phyloP scores from a whole-genome alignment of 2,888 invertebrate species.

The Amphipyra tragopoginis region DNA sequence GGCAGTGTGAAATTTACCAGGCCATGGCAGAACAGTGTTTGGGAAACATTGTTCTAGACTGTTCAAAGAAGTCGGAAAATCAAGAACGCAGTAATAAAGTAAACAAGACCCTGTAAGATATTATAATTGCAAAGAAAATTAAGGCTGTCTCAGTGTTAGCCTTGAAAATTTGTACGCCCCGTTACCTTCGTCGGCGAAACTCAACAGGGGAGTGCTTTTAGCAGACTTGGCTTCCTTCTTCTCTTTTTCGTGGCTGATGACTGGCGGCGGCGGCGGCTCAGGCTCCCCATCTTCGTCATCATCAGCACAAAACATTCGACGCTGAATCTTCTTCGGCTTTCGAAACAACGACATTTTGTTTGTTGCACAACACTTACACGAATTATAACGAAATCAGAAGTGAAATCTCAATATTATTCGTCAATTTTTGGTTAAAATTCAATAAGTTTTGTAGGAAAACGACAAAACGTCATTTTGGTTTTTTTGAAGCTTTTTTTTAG shows the following conservation, averaged over 20 bases:
- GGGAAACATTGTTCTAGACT: not conserved
- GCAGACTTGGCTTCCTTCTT: slow-evolving; percentile 86
- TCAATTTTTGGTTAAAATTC: no score
- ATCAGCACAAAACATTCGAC: slow-evolving; percentile 93
- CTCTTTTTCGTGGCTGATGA: slow-evolving; percentile 78
- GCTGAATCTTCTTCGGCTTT: slow-evolving; percentile 96
- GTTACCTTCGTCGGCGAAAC: slow-evolving; percentile 94
- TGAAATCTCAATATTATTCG: no score
- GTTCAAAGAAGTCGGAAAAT: not conserved
- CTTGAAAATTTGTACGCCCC: slow-evolving; percentile 17
- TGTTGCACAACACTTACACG: slow-evolving; percentile 22
- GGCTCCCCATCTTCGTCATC: slow-evolving; percentile 92
- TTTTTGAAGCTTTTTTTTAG: no score
- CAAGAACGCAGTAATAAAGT: not conserved
- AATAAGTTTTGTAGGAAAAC: no score
- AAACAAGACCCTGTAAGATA: slow-evolving; percentile 8
- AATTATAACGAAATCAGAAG: not conserved
- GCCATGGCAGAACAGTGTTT: no score
- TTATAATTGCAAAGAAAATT: not conserved
- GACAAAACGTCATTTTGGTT: no score
- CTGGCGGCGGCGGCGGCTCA: slow-evolving; percentile 86
- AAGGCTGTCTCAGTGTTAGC: slow-evolving; percentile 10
- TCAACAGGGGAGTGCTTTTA: slow-evolving; percentile 91
- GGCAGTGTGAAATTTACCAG: no score
- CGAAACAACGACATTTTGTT: slow-evolving; percentile 94